Conservation (phyloP, 2,113 vertebrate species). For the Pterophyllum scalare region DNA sequence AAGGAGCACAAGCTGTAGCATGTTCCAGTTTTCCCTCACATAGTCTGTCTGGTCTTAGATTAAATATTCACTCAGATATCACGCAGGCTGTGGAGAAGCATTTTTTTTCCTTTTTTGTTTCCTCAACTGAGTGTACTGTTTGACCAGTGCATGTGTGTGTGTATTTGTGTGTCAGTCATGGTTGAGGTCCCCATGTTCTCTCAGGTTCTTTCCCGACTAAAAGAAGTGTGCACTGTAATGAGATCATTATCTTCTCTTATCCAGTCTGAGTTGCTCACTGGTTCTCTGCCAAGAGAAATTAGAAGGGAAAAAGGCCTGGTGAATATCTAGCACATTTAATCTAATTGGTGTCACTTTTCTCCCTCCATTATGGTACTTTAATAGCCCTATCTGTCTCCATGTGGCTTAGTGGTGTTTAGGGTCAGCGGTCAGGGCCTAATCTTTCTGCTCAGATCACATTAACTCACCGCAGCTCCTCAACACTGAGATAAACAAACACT, state of each 20-base stretch:
- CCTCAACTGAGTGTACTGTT: constrained; percentile 20
- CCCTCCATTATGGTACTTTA: constrained; percentile 76
- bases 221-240: constrained; percentile 70
- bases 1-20: constrained; percentile 57
- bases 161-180: constrained; percentile 47
- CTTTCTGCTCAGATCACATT: constrained; percentile 62
- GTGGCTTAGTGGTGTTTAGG: constrained; percentile 68
- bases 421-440: constrained; percentile 71
- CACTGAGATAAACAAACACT: constrained; percentile 64
- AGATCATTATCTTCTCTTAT: constrained; percentile 79
- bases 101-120: constrained; percentile 16
- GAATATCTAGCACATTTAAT: constrained; percentile 79
- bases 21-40: constrained; percentile 50
- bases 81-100: neutral
- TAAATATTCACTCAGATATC: constrained; percentile 64
- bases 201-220: constrained; percentile 40
- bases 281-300: constrained; percentile 73
- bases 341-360: constrained; percentile 80
- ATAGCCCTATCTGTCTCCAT: constrained; percentile 76
- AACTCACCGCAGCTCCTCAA: constrained; percentile 44
- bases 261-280: constrained; percentile 64
- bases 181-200: constrained; percentile 15
- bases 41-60: constrained; percentile 51
- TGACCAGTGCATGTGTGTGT: constrained; percentile 22
- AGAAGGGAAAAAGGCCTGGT: constrained; percentile 59